Evolutionary conservation across 1,140 invertebrate genomes (phyloP), one percentile per base, ranked within the genome.

Genomic region (Eurosta solidaginis): DNA sequence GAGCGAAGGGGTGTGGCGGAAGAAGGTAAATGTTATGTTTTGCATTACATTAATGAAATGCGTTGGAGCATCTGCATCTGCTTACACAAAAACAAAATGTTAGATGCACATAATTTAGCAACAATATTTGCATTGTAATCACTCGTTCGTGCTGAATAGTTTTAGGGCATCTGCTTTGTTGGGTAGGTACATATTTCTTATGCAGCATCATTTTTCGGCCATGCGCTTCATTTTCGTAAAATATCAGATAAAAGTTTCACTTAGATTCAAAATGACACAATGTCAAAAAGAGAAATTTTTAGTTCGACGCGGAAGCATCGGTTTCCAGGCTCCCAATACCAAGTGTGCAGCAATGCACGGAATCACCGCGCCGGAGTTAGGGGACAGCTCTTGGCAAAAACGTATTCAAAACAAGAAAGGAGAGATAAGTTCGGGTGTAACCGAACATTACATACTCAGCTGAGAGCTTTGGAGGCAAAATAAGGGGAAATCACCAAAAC

Each of bases 111-210:
- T 68, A 68, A 68, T 68, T 68, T 68, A 40, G 59, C 59, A 68
- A 68, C 59, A 68, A 68, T 68, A 68, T 68, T 68, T 68, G 59
- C 59, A 68, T n/a, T 68, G 9, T 20, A 33, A 68, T 68, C 33
- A 68, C 59, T 40, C 59, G 33, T 33, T 12, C 4, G n/a, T 54
- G 52, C 27, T 3, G 6, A 54, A 27, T 27, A 29, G 33, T 59
- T 59, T 68, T 36, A 68, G 36, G 59, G 59, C 59, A 40, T 40
- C 33, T 68, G 59, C 40, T 68, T 40, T 29, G 29, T 63, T 63
- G 59, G 29, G n/a, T 68, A n/a, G 36, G 36, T 68, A 9, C 59
- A 68, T 40, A 20, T 14, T 36, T 40, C 33, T 12, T 40, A 42
- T 68, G 59, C 59, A 40, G 14, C 33, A 68, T 1, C 40, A 12